A percentile compares a stretch with the other conserved stretches of the same genome.
These are phyloP conservation scores for Nomada hirtipes DNA, from an alignment of 2,888 invertebrate species.

Conservation along the genomic window DNA sequence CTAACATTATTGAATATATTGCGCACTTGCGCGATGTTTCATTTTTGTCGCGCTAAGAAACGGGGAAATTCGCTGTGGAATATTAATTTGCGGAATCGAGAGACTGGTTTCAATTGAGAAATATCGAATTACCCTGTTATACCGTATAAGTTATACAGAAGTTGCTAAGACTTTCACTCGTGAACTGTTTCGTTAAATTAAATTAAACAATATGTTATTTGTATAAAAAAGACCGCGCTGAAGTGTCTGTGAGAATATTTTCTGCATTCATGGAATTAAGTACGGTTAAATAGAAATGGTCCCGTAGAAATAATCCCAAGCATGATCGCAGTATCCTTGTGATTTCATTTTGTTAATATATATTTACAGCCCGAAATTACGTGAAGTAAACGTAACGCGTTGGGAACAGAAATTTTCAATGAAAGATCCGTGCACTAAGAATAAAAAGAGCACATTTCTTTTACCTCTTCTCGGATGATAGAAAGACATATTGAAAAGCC, in stretches of 20 bases:
- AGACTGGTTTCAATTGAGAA: too few species aligned
- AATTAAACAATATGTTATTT: too few species aligned
- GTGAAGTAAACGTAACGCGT: conserved; percentile 8
- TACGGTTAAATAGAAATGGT: neutral
- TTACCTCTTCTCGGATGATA: neutral
- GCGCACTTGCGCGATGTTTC: neutral
- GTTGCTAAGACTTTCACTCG: too few species aligned
- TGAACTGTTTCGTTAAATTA: too few species aligned
- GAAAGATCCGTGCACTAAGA: neutral
- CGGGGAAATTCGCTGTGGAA: neutral
- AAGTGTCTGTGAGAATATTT: too few species aligned
- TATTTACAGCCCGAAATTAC: conserved; percentile 23
- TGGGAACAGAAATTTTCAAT: conserved; percentile 3
- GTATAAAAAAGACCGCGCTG: too few species aligned
- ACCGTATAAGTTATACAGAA: too few species aligned
- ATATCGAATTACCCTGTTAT: too few species aligned
- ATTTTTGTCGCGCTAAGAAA: neutral
- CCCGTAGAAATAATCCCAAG: conserved; percentile 24
- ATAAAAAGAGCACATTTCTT: neutral
- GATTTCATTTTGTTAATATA: conserved; percentile 33
- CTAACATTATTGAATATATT: neutral
- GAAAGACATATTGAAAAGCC: conserved; percentile 26
- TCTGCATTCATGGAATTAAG: neutral
- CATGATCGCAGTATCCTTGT: conserved; percentile 24
- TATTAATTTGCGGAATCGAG: neutral